These are phyloP conservation scores for Hoplodrina ambigua DNA, from an alignment of 2,888 invertebrate genomes.

Conservation along the genomic window DNA sequence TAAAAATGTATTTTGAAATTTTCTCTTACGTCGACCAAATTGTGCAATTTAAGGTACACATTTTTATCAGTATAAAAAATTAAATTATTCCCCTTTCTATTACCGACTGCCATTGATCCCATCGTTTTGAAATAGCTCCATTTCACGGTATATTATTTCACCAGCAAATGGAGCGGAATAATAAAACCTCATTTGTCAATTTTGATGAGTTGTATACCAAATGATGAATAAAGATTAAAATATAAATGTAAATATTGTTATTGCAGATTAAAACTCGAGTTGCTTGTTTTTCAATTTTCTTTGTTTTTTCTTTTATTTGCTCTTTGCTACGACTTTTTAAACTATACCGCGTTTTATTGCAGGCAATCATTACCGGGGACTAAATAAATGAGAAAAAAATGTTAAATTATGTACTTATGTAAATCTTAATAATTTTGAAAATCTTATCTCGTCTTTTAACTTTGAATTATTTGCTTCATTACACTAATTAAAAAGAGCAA, in stretches of 20 bases:
- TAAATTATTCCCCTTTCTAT: background rate
- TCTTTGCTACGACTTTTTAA: background rate
- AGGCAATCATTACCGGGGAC: background rate
- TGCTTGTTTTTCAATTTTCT: background rate
- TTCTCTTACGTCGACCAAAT: background rate
- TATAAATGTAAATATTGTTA: constrained; percentile 39
- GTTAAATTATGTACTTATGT: background rate
- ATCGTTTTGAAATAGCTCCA: constrained; percentile 29
- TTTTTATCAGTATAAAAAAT: background rate
- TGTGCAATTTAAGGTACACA: background rate
- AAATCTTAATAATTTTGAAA: background rate
- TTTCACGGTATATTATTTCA: constrained; percentile 34
- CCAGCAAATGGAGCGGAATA: constrained; percentile 52
- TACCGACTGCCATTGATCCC: constrained; percentile 7
- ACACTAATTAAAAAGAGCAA: constrained; percentile 2
- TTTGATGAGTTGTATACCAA: constrained; percentile 31
- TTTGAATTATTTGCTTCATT: constrained; percentile 11
- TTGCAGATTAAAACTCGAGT: constrained; percentile 19
- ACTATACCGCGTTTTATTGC: constrained; percentile 3
- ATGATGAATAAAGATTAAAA: constrained; percentile 46
- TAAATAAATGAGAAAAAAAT: constrained; percentile 2
- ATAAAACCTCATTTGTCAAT: constrained; percentile 51
- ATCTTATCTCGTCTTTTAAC: background rate
- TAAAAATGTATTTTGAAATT: background rate
- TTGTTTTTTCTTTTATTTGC: background rate